A percentile compares a stretch with the other conserved stretches of the same genome.
These are phyloP conservation scores for Thumatha senex DNA, from an alignment of 2,888 invertebrate genomes.

Conservation along the genomic window DNA sequence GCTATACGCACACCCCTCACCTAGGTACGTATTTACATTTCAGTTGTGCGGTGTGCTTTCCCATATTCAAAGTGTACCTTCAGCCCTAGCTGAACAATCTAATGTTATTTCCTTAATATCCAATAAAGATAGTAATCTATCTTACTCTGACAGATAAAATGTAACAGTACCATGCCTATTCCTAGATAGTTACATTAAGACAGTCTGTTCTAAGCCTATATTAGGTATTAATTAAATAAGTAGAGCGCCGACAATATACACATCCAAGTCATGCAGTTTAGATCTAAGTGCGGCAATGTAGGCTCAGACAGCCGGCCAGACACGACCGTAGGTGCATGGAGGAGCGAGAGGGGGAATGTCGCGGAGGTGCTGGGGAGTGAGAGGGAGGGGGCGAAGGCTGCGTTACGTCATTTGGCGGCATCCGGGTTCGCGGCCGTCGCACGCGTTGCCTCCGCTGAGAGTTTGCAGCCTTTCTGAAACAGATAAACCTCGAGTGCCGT, in stretches of 20 bases:
- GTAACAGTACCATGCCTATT: conserved; percentile 29
- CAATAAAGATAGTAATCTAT: conserved; percentile 27
- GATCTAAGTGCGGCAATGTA: conserved; percentile 52
- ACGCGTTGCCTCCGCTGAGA: conserved; percentile 56
- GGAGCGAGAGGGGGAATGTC: conserved; percentile 36
- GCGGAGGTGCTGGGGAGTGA: conserved; percentile 30
- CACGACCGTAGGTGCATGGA: conserved; percentile 50
- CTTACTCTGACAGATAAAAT: conserved; percentile 22
- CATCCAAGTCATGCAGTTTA: conserved; percentile 33
- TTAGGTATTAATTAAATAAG: conserved; percentile 55
- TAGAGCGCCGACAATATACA: conserved; percentile 36
- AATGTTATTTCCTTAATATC: conserved; percentile 17
- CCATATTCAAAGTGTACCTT: background rate
- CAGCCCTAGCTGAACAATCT: conserved; percentile 3
- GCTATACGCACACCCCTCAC: too few species aligned
- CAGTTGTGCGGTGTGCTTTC: too few species aligned
- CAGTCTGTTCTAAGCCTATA: conserved; percentile 29
- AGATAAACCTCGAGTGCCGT: conserved; percentile 17
- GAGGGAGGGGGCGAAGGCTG: conserved; percentile 59
- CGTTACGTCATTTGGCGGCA: conserved; percentile 74
- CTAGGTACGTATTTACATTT: too few species aligned
- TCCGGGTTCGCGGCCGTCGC: conserved; percentile 81
- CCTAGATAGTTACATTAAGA: conserved; percentile 25
- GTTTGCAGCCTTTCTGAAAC: conserved; percentile 29
- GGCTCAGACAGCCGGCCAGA: conserved; percentile 68